Percentiles rank a stretch among this genome's conserved stretches.
Conservation (phyloP, 2,113 vertebrate species). For the Cercocebus atys region DNA sequence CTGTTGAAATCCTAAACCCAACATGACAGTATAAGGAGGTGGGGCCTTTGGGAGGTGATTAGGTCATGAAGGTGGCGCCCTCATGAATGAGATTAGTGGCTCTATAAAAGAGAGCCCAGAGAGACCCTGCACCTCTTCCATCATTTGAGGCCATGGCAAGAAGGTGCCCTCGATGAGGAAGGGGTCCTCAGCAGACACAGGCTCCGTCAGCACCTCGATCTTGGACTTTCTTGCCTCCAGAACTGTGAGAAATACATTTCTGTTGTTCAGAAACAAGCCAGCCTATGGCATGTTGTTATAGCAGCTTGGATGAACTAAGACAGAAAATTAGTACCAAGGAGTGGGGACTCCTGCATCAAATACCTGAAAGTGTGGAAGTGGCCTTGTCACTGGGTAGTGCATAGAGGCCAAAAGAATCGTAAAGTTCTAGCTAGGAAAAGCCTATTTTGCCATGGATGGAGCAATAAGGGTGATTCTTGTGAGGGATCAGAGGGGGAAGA, state of each 20-base stretch:
- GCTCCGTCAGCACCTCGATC: background rate
- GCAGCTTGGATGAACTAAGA: background rate
- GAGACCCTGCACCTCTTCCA: background rate
- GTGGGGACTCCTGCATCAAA: background rate
- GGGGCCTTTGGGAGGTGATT: background rate
- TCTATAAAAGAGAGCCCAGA: background rate
- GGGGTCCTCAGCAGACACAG: background rate
- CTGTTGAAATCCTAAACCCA: background rate
- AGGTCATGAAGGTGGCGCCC: background rate
- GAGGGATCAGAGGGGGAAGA: background rate
- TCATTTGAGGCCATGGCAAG: background rate
- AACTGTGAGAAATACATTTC: background rate
- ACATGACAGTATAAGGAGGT: background rate
- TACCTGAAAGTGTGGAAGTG: background rate
- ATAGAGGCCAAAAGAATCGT: background rate
- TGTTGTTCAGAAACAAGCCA: background rate
- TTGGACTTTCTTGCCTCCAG: background rate
- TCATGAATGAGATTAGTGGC: background rate
- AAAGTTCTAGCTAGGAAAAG: background rate
- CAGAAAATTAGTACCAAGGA: background rate
- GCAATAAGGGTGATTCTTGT: background rate
- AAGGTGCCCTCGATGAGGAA: background rate
- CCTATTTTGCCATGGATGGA: background rate
- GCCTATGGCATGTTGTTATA: background rate
- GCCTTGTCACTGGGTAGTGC: background rate